Percentiles rank a stretch among this genome's conserved stretches.
Conservation (phyloP, 1,140 invertebrate genomes). For the Dendroctonus valens region DNA sequence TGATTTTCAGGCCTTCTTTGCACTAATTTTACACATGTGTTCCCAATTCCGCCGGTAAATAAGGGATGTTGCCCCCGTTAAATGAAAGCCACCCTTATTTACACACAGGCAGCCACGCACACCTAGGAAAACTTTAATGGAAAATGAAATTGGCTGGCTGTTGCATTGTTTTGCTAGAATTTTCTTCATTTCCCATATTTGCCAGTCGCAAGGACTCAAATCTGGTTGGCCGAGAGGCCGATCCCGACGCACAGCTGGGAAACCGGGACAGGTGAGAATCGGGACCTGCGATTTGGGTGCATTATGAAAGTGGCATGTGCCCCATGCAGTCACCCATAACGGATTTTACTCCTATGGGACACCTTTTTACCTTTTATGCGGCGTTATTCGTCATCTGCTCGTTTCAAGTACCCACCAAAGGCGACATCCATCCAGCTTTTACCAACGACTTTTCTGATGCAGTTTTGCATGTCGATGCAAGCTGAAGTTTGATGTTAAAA, state of each 20-base stretch:
- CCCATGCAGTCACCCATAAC: not conserved
- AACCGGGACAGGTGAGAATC: constrained; percentile 4
- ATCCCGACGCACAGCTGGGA: constrained; percentile 2
- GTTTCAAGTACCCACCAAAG: not conserved
- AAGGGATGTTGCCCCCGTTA: constrained; percentile 19
- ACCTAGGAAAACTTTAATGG: not conserved
- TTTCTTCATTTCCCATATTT: not conserved
- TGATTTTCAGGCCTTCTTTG: constrained; percentile 20
- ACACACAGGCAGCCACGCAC: not conserved
- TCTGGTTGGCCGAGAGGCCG: not conserved
- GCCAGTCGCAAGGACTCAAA: not conserved
- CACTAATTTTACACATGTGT: constrained; percentile 32
- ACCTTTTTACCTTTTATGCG: constrained; percentile 5
- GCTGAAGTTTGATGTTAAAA: no score
- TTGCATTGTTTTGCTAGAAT: not conserved
- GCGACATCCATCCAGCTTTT: no score
- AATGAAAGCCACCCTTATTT: constrained; percentile 27
- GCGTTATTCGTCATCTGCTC: constrained; percentile 1
- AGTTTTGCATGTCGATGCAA: no score
- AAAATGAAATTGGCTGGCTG: not conserved
- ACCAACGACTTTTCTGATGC: no score
- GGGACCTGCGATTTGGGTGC: constrained; percentile 3
- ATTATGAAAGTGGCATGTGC: constrained; percentile 6
- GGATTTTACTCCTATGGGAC: constrained; percentile 8
- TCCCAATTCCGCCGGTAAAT: constrained; percentile 10